phyloP scores from a whole-genome alignment of 2,113 vertebrate species.

The Coreoperca whiteheadi region DNA sequence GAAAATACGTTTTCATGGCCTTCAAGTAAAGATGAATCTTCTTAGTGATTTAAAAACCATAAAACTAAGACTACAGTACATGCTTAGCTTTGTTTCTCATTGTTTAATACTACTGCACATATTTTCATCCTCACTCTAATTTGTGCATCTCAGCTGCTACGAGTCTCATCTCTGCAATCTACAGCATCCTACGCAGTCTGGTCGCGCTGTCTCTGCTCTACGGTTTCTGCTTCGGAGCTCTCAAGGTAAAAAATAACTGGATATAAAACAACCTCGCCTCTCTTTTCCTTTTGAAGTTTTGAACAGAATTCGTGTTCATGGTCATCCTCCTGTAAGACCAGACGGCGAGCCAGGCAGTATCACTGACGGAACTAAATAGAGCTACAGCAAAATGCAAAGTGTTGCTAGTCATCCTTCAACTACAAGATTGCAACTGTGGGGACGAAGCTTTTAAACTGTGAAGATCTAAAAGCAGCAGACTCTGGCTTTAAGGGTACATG shows the following conservation, averaged over 20 bases:
- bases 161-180: slow-evolving; percentile 89
- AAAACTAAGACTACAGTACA: background rate
- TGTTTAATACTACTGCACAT: background rate
- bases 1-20: background rate
- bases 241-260: slow-evolving; percentile 86
- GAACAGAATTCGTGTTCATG: background rate
- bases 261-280: background rate
- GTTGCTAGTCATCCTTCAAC: slow-evolving; percentile 6
- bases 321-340: slow-evolving; percentile 11
- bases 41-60: background rate
- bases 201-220: slow-evolving; percentile 87
- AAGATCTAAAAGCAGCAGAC: background rate
- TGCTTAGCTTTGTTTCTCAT: background rate
- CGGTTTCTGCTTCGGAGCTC: slow-evolving; percentile 91
- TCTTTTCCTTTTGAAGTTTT: background rate
- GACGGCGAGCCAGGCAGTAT: slow-evolving; percentile 18
- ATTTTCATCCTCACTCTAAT: slow-evolving; percentile 2
- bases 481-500: background rate
- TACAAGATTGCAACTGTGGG: background rate
- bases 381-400: slow-evolving; percentile 17
- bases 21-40: background rate
- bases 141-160: slow-evolving; percentile 88
- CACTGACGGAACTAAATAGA: background rate
- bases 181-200: slow-evolving; percentile 90
- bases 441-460: slow-evolving; percentile 8